phyloP scores from a whole-genome alignment of 2,888 invertebrate species.

The Amiota minor region DNA sequence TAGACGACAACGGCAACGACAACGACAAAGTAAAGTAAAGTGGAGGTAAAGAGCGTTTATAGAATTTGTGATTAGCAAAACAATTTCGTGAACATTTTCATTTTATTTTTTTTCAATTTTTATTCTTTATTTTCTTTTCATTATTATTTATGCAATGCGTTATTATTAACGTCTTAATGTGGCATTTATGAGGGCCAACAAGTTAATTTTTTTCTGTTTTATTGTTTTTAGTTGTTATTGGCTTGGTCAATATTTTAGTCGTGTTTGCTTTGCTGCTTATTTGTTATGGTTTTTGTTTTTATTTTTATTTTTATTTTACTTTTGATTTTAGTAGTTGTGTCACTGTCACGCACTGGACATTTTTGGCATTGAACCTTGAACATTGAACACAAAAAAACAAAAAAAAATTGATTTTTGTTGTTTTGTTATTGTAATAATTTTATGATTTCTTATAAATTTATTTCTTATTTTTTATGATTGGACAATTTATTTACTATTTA shows the following conservation, averaged over 20 bases:
- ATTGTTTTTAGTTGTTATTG: no score
- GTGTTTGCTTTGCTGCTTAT: conserved; percentile 34
- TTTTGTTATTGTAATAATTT: neutral
- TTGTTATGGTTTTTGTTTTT: neutral
- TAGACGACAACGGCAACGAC: neutral
- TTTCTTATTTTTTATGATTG: no score
- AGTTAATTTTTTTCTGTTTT: neutral
- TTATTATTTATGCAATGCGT: conserved; percentile 47
- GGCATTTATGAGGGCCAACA: conserved; percentile 54
- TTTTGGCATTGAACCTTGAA: conserved; percentile 29
- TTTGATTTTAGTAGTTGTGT: conserved; percentile 33
- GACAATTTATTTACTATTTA: neutral
- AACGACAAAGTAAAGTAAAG: neutral
- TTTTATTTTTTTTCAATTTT: conserved; percentile 26
- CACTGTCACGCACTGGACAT: conserved; percentile 20
- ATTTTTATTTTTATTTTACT: conserved; percentile 25
- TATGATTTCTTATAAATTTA: no score
- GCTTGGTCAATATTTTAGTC: conserved; percentile 37
- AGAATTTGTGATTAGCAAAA: conserved; percentile 53
- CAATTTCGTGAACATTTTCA: conserved; percentile 21
- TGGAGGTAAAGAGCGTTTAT: conserved; percentile 29
- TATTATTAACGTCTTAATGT: conserved; percentile 63
- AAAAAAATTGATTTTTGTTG: neutral
- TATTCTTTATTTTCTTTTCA: conserved; percentile 11
- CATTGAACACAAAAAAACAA: no score